phyloP scores from a whole-genome alignment of 2,888 invertebrate genomes.

The Yponomeuta cagnagella region DNA sequence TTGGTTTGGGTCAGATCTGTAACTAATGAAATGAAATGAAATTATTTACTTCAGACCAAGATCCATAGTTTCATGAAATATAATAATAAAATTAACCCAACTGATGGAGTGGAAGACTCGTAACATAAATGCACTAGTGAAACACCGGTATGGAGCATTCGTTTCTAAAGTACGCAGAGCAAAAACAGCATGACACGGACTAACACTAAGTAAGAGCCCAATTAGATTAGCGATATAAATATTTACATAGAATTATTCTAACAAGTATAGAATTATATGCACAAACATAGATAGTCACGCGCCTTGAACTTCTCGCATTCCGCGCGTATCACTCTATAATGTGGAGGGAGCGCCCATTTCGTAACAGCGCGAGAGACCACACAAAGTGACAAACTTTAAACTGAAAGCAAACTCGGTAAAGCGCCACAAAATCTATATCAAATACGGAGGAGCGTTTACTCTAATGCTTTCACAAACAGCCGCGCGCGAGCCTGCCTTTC shows the following conservation, averaged over 20 bases:
- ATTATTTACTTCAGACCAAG: no score
- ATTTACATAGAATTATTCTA: neutral
- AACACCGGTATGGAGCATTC: no score
- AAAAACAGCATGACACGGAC: no score
- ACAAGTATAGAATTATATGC: neutral
- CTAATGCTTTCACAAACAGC: constrained; percentile 61
- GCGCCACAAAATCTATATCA: constrained; percentile 53
- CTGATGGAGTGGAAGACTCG: no score
- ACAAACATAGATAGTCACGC: neutral
- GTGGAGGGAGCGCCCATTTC: neutral
- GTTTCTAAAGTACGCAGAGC: no score
- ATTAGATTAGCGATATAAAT: neutral
- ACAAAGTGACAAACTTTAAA: constrained; percentile 61
- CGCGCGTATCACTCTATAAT: neutral
- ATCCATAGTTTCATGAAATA: no score
- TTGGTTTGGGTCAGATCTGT: no score
- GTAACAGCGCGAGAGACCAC: constrained; percentile 37
- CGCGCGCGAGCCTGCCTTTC: constrained; percentile 18
- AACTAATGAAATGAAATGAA: no score
- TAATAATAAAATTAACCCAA: no score
- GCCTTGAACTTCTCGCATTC: neutral
- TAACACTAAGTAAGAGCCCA: no score
- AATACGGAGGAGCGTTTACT: constrained; percentile 49
- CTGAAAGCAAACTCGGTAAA: constrained; percentile 57
- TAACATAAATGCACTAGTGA: no score